phyloP scores from a whole-genome alignment of 1,140 invertebrate species.

The Diabrotica virgifera region DNA sequence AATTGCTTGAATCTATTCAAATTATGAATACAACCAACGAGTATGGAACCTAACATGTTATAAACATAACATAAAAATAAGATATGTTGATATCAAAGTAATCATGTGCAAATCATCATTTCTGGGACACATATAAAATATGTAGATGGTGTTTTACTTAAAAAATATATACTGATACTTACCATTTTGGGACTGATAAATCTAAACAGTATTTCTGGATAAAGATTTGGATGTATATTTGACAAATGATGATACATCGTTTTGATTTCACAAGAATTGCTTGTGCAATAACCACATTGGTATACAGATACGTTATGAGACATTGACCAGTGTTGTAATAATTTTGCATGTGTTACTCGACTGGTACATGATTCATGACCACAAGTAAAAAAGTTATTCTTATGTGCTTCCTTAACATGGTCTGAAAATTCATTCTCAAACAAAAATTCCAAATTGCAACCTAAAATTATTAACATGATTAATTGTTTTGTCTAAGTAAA shows the following conservation, averaged over 20 bases:
- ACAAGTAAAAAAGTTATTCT: slow-evolving; percentile 19
- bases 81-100: too few relatives aligned
- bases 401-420: slow-evolving; percentile 27
- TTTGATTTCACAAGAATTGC: slow-evolving; percentile 24
- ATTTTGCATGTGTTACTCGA: not conserved
- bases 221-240: slow-evolving; percentile 24
- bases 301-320: slow-evolving; percentile 27
- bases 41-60: too few relatives aligned
- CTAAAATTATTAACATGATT: not conserved
- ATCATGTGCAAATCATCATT: too few relatives aligned
- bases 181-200: slow-evolving; percentile 16
- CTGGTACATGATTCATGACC: slow-evolving; percentile 22
- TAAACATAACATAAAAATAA: too few relatives aligned
- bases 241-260: slow-evolving; percentile 31
- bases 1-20: too few relatives aligned
- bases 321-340: slow-evolving; percentile 27
- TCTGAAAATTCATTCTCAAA: slow-evolving; percentile 28
- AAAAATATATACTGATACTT: too few relatives aligned
- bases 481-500: too few relatives aligned
- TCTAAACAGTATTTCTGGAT: slow-evolving; percentile 29
- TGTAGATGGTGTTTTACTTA: too few relatives aligned
- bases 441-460: slow-evolving; percentile 25
- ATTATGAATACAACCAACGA: too few relatives aligned
- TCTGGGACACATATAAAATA: too few relatives aligned
- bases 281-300: slow-evolving; percentile 33